Base-by-base conservation (phyloP, 1,140 invertebrate species). In the Drosophila dunni region DNA sequence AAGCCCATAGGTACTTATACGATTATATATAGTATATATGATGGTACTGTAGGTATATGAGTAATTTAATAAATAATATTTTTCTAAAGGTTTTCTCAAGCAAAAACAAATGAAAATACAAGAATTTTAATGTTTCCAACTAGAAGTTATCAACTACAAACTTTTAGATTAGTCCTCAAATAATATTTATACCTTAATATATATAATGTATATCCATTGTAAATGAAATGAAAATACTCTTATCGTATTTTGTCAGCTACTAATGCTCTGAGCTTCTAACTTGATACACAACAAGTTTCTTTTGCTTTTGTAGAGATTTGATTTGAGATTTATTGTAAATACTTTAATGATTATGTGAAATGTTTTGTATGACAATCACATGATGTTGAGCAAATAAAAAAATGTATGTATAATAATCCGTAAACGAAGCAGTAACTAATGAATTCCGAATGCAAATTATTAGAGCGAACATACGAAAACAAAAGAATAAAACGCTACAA, bases 321-420 rank as follows among this genome's bases (percentile, higher is more conserved):
- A 78, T 65, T 67, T 36, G 17, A 45, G 33, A 40, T 54, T 86
- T 80, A 84, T 70, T 89, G 84, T 89, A 89, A 90, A 89, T 89
- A 89, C 78, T 89, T 89, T 64, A 78, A 89, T 71, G 78, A 89
- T 90, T 90, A 90, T 91, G 89, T 91, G 91, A 92, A 92, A 92
- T 92, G 91, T 92, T 92, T 92, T 92, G 91, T 92, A 92, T 92
- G 91, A 92, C 91, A 92, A 92, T 92, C 91, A 92, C 91, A 92
- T 92, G 90, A 92, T 90, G 84, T 90, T 88, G 83, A 80, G 85
- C 68, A 85, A 90, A 90, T 64, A 81, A 66, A 81, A 66, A 73
- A 73, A 50, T 76, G 65, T 63, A 63, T 63, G 48, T 63, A 63
- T 61, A 48, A 62, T 58, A 61, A 81, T 40, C 62, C 53, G 56